Conservation (phyloP, 2,797 vertebrate species). For the Syngnathus acus region DNA sequence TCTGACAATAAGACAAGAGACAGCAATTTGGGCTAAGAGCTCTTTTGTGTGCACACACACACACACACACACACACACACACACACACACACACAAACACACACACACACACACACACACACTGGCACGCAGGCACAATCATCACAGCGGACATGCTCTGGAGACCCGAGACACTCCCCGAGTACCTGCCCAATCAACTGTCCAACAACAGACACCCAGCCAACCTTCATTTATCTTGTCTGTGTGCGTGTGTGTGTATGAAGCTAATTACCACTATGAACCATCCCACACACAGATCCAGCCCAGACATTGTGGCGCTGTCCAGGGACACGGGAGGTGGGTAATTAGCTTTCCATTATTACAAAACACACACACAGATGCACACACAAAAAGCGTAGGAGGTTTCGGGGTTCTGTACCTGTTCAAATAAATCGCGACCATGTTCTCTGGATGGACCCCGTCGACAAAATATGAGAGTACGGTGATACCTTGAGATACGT, state of each 20-base stretch:
- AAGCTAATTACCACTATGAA: constrained; percentile 83
- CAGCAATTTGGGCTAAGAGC: constrained; percentile 83
- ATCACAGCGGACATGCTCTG: constrained; percentile 79
- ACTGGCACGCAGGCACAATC: constrained; percentile 74
- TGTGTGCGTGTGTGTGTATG: constrained; percentile 68
- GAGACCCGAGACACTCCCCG: constrained; percentile 67
- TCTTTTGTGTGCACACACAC: constrained; percentile 55
- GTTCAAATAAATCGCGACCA: background rate
- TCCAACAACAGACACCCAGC: constrained; percentile 73
- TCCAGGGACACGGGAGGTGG: constrained; percentile 75
- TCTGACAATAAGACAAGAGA: constrained; percentile 75
- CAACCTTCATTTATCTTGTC: constrained; percentile 96
- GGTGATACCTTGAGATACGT: too few species aligned
- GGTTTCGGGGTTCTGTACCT: constrained; percentile 13
- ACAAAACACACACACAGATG: constrained; percentile 41
- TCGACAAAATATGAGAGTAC: background rate
- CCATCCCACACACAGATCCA: constrained; percentile 74
- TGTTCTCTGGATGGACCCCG: background rate
- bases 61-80: constrained; percentile 55
- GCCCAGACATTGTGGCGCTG: constrained; percentile 86
- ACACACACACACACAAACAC: constrained; percentile 49
- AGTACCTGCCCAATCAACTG: constrained; percentile 78
- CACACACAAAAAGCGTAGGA: constrained; percentile 20
- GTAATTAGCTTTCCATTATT: constrained; percentile 80
- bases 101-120: constrained; percentile 32